Evolutionary conservation across 2,888 invertebrate genomes (phyloP).

Genomic region (Tupiocoris notatus): DNA sequence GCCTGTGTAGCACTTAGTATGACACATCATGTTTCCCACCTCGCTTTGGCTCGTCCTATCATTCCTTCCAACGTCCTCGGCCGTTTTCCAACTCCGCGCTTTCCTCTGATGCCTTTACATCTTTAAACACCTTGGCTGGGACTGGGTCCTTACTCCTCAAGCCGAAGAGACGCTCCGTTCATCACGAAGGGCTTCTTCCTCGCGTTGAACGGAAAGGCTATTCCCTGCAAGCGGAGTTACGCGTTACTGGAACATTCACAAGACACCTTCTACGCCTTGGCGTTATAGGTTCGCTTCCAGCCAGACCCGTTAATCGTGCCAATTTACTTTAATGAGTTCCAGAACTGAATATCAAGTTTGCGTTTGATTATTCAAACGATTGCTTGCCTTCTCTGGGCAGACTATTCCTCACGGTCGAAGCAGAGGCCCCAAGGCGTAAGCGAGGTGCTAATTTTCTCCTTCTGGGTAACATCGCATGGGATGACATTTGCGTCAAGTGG

Average conservation of each 20-base stretch:
- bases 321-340: neutral
- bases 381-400: no score
- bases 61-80: conserved; percentile 6
- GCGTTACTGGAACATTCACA: neutral
- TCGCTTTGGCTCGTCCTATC: conserved; percentile 30
- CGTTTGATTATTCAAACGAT: neutral
- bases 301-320: neutral
- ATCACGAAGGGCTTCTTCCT: neutral
- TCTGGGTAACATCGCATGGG: no score
- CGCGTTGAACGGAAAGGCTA: conserved; percentile 1
- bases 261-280: neutral
- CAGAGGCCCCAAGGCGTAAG: no score
- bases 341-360: neutral
- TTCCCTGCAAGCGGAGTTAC: neutral
- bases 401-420: no score
- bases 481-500: no score
- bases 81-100: neutral
- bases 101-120: conserved; percentile 19
- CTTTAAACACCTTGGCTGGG: conserved; percentile 18
- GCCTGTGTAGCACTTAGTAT: conserved; percentile 41
- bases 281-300: no score
- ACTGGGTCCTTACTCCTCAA: neutral
- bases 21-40: conserved; percentile 36
- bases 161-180: conserved; percentile 22
- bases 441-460: no score